Conservation (phyloP, 2,113 vertebrate genomes). For the Grammomys surdaster region DNA sequence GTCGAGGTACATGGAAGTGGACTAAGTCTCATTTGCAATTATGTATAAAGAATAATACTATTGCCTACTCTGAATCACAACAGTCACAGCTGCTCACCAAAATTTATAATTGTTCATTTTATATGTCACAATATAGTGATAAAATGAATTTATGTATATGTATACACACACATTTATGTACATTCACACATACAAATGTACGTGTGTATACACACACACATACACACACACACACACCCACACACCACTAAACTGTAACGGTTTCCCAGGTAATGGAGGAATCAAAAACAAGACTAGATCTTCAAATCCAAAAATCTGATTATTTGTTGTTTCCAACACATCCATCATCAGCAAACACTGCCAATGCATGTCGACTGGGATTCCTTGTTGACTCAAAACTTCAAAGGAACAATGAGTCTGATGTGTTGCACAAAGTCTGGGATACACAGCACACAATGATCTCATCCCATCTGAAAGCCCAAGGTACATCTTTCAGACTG, state of each 20-base stretch:
- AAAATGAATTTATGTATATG: neutral
- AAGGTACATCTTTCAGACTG: neutral
- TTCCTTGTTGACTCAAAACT: constrained; percentile 27
- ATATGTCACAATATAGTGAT: neutral
- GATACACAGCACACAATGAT: neutral
- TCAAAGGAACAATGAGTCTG: neutral
- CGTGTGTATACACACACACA: fast-evolving
- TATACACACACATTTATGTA: neutral
- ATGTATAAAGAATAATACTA: neutral
- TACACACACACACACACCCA: neutral
- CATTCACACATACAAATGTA: too few species aligned
- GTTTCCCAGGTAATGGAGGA: neutral
- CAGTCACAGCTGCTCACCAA: neutral
- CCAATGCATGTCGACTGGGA: neutral
- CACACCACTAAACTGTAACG: neutral
- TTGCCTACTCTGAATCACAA: neutral
- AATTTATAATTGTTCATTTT: neutral
- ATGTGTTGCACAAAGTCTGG: neutral
- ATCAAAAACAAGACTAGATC: neutral
- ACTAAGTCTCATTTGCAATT: neutral
- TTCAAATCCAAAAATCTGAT: neutral
- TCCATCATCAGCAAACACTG: neutral
- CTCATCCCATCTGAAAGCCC: neutral
- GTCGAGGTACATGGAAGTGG: neutral
- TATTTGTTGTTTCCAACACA: neutral